Conservation (phyloP, 2,797 vertebrate species). For the Tokudaia tokunoshimensis region DNA sequence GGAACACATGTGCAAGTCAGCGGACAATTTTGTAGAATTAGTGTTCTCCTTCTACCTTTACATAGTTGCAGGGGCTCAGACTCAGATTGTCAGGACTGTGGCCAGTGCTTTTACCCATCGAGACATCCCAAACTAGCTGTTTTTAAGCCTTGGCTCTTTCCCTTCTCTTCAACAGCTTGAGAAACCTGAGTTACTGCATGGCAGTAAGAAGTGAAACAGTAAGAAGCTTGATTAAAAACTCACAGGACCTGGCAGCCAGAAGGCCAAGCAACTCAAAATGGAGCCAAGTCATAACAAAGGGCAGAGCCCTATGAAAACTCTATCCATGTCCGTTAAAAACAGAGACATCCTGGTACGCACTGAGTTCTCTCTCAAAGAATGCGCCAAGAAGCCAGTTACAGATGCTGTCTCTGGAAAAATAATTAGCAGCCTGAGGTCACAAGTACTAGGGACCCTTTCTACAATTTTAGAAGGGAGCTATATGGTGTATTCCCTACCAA, state of each 20-base stretch:
- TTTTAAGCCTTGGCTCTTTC: neutral
- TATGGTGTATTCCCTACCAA: neutral
- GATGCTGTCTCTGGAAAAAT: neutral
- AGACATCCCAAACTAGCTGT: neutral
- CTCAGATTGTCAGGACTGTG: neutral
- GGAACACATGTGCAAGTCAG: no score
- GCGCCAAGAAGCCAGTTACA: neutral
- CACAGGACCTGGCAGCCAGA: neutral
- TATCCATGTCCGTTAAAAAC: neutral
- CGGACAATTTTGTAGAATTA: neutral
- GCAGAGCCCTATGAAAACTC: neutral
- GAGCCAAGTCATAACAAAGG: neutral
- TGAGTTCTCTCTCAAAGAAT: slow-evolving; percentile 7
- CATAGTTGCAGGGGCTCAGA: neutral
- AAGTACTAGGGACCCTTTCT: neutral
- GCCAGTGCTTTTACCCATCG: neutral
- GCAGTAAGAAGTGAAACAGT: slow-evolving; percentile 22
- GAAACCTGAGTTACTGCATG: neutral
- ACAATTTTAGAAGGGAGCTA: neutral
- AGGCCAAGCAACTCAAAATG: neutral
- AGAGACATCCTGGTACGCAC: neutral
- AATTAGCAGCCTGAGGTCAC: neutral
- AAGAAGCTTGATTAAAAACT: neutral
- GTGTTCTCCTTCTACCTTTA: neutral
- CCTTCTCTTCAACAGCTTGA: slow-evolving; percentile 18